These are phyloP conservation scores for Deilephila elpenor DNA, from an alignment of 2,888 invertebrate genomes.

Conservation along the genomic window DNA sequence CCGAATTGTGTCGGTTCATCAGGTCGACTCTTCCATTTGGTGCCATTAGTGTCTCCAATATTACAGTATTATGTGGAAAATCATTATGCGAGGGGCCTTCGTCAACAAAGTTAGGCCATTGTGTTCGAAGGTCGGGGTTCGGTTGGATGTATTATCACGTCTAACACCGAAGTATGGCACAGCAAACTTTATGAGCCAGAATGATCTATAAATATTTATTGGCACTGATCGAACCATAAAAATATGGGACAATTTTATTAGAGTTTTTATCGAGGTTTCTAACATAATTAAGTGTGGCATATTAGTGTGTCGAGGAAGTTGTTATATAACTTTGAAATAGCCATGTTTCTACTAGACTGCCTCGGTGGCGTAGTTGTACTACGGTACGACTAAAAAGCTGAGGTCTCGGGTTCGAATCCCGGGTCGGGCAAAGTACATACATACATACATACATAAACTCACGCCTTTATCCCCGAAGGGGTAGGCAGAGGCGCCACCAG, in stretches of 20 bases:
- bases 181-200: background rate
- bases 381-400: no score
- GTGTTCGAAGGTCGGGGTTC: constrained; percentile 62
- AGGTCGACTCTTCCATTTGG: background rate
- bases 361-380: no score
- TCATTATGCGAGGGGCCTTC: constrained; percentile 53
- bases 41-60: background rate
- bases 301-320: no score
- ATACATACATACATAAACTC: no score
- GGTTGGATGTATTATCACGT: constrained; percentile 35
- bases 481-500: no score
- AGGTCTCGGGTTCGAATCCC: no score
- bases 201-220: constrained; percentile 5
- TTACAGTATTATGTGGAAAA: background rate
- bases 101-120: constrained; percentile 57
- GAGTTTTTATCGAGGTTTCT: background rate
- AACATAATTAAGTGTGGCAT: background rate
- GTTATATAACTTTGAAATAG: no score
- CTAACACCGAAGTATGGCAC: background rate
- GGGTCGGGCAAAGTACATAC: no score
- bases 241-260: background rate
- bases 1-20: no score
- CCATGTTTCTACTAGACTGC: no score
- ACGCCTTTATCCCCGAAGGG: no score
- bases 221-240: constrained; percentile 12